These are phyloP conservation scores for Gobius niger DNA, from an alignment of 2,113 vertebrate genomes.

Conservation along the genomic window DNA sequence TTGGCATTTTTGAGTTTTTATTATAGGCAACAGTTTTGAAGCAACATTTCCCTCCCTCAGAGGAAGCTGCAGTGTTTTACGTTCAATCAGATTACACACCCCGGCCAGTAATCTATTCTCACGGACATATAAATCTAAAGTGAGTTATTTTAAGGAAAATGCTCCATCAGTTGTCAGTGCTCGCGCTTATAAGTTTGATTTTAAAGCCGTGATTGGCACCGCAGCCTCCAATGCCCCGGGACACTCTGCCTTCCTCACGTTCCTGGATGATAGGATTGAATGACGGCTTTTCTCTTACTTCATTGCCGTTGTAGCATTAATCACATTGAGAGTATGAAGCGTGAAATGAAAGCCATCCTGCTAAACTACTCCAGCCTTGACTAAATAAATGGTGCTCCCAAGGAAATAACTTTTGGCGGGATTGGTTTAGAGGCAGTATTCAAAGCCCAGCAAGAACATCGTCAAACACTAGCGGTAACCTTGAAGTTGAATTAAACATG, in stretches of 20 bases:
- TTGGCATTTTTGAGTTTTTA: too few species aligned
- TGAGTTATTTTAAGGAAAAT: slow-evolving; percentile 7
- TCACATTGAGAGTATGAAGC: slow-evolving; percentile 79
- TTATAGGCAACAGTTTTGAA: too few species aligned
- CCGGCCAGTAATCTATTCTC: not conserved
- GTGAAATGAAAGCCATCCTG: slow-evolving; percentile 80
- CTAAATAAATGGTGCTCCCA: slow-evolving; percentile 71
- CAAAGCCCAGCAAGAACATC: slow-evolving; percentile 52
- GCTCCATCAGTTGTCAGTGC: slow-evolving; percentile 35
- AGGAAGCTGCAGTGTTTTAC: too few species aligned
- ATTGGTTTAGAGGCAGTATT: slow-evolving; percentile 67
- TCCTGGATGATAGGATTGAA: slow-evolving; percentile 64
- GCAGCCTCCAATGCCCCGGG: slow-evolving; percentile 43
- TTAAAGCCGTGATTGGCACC: slow-evolving; percentile 63
- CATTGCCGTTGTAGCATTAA: slow-evolving; percentile 79
- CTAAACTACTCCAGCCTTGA: slow-evolving; percentile 69
- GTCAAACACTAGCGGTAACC: slow-evolving; percentile 42
- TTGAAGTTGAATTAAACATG: slow-evolving; percentile 31
- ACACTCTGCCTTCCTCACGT: slow-evolving; percentile 50
- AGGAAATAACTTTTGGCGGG: slow-evolving; percentile 68
- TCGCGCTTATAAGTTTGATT: slow-evolving; percentile 48
- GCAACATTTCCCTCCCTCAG: too few species aligned
- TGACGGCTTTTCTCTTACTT: slow-evolving; percentile 69
- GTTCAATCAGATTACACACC: not conserved
- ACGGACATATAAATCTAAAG: not conserved